Evolutionary conservation across 2,797 vertebrate genomes (phyloP).

Genomic region (Hyperoplus lanceolatus): DNA sequence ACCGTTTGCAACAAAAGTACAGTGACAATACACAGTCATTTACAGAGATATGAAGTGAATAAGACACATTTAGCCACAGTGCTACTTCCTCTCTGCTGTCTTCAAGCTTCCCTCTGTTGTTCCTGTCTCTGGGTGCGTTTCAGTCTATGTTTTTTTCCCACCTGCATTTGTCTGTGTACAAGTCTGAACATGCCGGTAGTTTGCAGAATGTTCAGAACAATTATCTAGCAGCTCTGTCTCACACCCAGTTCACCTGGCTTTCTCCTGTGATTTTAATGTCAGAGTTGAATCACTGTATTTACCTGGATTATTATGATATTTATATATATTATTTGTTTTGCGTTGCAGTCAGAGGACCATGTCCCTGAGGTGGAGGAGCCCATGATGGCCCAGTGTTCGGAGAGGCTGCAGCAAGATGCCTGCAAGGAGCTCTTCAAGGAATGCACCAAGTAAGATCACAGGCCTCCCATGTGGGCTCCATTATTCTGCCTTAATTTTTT

Average conservation of each 20-base stretch:
- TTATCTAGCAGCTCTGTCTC: not conserved
- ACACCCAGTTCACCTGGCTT: conserved; percentile 34
- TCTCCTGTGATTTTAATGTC: not conserved
- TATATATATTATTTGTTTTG: conserved; percentile 34
- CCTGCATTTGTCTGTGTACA: conserved; percentile 2
- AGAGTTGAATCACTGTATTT: conserved; percentile 18
- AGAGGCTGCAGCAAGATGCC: conserved; percentile 90
- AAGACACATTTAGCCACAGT: not conserved
- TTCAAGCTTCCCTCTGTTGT: not conserved
- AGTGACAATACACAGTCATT: not conserved
- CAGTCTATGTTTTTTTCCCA: not conserved
- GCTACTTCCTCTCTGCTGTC: not conserved
- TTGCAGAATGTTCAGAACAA: not conserved
- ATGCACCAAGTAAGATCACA: conserved; percentile 91
- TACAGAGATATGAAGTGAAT: not conserved
- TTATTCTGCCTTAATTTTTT: not conserved
- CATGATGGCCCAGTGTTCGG: conserved; percentile 88
- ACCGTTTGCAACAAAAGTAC: not conserved
- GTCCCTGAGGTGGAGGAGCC: conserved; percentile 91
- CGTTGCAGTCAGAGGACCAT: conserved; percentile 89
- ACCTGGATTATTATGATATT: not conserved
- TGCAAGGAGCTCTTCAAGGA: conserved; percentile 98
- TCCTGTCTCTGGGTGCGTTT: not conserved
- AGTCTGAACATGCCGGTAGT: conserved; percentile 43
- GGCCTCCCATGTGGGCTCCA: not conserved